Percentiles rank a stretch among this genome's conserved stretches.
Conservation (phyloP, 2,888 invertebrate genomes). For the Lamproptera curius region DNA sequence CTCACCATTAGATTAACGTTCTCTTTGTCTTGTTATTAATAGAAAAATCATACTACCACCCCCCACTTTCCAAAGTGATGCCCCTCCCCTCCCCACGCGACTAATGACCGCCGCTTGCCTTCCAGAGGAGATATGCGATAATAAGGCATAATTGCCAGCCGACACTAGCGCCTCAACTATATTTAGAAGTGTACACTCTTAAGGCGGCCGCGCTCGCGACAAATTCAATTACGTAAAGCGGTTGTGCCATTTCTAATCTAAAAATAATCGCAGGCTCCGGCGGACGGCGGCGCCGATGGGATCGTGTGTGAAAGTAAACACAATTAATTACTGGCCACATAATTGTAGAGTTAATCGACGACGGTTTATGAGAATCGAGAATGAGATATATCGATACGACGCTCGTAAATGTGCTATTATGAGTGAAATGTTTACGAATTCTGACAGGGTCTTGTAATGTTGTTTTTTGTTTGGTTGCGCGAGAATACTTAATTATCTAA, state of each 20-base stretch:
- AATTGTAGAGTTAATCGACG: conserved; percentile 15
- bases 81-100: no score
- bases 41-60: no score
- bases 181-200: conserved; percentile 73
- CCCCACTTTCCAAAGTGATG: conserved; percentile 76
- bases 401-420: neutral
- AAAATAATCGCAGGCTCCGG: conserved; percentile 76
- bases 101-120: conserved; percentile 51
- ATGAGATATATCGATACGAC: no score
- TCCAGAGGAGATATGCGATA: conserved; percentile 75
- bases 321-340: conserved; percentile 49
- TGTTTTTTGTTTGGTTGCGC: no score
- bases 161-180: conserved; percentile 56
- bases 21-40: no score
- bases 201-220: conserved; percentile 73
- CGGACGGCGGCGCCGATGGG: conserved; percentile 71
- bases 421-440: neutral
- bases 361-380: neutral
- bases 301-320: conserved; percentile 72
- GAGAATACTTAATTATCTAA: no score
- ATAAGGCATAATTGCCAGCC: conserved; percentile 71
- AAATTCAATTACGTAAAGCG: conserved; percentile 77
- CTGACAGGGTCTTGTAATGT: no score
- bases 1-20: no score
- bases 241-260: conserved; percentile 79